These are phyloP conservation scores for Fukomys damarensis DNA, from an alignment of 2,113 vertebrate genomes.

Conservation along the genomic window DNA sequence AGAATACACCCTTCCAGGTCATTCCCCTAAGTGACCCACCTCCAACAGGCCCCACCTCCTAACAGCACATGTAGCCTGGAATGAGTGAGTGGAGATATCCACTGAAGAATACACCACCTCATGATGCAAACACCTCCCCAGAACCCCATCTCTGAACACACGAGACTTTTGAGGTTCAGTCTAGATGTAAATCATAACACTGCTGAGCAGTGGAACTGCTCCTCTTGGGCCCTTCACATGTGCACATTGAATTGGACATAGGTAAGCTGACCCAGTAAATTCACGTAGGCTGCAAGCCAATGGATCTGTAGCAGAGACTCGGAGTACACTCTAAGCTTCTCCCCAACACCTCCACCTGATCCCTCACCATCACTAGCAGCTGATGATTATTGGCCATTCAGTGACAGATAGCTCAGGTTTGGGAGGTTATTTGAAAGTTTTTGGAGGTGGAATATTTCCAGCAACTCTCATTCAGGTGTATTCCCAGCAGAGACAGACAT, in stretches of 20 bases:
- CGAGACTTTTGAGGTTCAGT: not conserved
- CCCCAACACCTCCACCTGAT: rapidly evolving
- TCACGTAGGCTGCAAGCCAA: not conserved
- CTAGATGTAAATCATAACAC: not conserved
- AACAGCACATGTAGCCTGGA: not conserved
- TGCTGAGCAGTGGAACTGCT: not conserved
- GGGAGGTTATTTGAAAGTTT: not conserved
- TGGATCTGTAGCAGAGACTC: not conserved
- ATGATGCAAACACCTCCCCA: not conserved
- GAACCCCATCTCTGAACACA: not conserved
- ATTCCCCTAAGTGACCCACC: not conserved
- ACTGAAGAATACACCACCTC: not conserved
- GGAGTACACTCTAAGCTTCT: not conserved
- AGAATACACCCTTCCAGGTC: not conserved
- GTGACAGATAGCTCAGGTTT: not conserved
- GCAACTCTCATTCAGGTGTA: not conserved
- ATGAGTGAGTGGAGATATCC: not conserved
- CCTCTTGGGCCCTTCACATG: not conserved
- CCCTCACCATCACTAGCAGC: not conserved
- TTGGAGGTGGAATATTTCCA: not conserved
- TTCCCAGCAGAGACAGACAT: not conserved
- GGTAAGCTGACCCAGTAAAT: not conserved
- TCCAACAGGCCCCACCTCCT: not conserved
- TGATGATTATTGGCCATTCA: not conserved
- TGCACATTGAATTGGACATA: rapidly evolving